phyloP scores from a whole-genome alignment of 2,888 invertebrate genomes.

The Masnerella sp. region DNA sequence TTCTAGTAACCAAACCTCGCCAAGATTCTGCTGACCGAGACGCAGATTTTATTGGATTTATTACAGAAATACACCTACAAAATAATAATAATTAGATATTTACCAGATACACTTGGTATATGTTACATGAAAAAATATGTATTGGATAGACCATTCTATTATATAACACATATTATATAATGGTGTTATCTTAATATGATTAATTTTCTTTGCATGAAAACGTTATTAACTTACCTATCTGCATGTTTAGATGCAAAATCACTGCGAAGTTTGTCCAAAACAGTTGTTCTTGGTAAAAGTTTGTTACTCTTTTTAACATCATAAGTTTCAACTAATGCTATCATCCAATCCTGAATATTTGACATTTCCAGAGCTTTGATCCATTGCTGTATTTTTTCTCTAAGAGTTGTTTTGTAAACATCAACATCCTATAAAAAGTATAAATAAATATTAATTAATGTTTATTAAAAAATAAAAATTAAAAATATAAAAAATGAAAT shows the following conservation, averaged over 20 bases:
- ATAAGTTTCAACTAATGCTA: slow-evolving; percentile 93
- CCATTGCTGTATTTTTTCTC: slow-evolving; percentile 95
- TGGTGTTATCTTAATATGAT: too few species aligned
- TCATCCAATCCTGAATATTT: slow-evolving; percentile 94
- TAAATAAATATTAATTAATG: not conserved
- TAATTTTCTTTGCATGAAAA: too few species aligned
- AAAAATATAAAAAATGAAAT: too few species aligned
- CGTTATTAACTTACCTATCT: slow-evolving; percentile 80
- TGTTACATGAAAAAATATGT: too few species aligned
- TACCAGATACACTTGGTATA: too few species aligned
- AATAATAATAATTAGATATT: too few species aligned
- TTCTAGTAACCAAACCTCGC: slow-evolving; percentile 89
- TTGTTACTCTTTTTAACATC: slow-evolving; percentile 95
- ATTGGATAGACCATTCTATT: too few species aligned
- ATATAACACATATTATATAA: too few species aligned
- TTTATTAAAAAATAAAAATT: not conserved
- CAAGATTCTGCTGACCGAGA: slow-evolving; percentile 94
- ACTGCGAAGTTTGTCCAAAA: slow-evolving; percentile 94
- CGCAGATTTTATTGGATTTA: slow-evolving; percentile 94
- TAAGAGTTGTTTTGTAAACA: slow-evolving; percentile 90
- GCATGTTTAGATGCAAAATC: slow-evolving; percentile 95
- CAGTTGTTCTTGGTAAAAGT: slow-evolving; percentile 93
- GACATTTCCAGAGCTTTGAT: slow-evolving; percentile 86
- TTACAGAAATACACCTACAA: slow-evolving; percentile 91
- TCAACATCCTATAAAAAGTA: slow-evolving; percentile 87